Conservation (phyloP, 2,888 invertebrate species). For the Harpalus rubripes region DNA sequence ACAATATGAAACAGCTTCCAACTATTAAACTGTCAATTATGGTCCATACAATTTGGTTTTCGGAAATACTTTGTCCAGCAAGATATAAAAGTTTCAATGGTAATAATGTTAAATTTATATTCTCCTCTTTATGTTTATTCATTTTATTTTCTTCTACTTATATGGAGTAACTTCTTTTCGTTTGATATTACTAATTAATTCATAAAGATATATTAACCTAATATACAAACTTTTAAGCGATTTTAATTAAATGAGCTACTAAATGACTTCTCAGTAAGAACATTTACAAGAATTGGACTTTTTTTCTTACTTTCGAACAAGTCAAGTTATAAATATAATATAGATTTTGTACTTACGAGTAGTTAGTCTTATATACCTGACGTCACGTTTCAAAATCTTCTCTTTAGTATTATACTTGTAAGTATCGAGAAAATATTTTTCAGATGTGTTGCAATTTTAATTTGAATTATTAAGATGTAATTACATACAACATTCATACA, state of each 20-base stretch:
- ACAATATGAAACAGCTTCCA: conserved; percentile 44
- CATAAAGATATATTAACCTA: neutral
- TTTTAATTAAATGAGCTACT: neutral
- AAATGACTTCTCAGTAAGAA: neutral
- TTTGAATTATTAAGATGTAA: too few species aligned
- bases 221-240: neutral
- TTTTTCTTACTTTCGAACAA: too few species aligned
- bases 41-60: conserved; percentile 36
- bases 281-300: neutral
- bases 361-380: too few species aligned
- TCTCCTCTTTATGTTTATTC: neutral
- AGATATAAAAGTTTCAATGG: conserved; percentile 49
- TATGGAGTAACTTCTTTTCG: neutral
- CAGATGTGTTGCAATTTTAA: too few species aligned
- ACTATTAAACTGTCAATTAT: conserved; percentile 36
- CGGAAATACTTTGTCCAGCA: conserved; percentile 55
- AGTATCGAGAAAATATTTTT: too few species aligned
- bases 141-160: neutral
- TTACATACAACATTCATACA: too few species aligned
- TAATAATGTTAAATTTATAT: conserved; percentile 51
- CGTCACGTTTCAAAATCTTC: too few species aligned
- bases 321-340: too few species aligned
- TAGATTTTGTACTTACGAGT: too few species aligned
- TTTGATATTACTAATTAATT: neutral
- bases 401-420: too few species aligned